Evolutionary conservation across 2,888 invertebrate genomes (phyloP).

Genomic region (Paralinhomoeus sp.): DNA sequence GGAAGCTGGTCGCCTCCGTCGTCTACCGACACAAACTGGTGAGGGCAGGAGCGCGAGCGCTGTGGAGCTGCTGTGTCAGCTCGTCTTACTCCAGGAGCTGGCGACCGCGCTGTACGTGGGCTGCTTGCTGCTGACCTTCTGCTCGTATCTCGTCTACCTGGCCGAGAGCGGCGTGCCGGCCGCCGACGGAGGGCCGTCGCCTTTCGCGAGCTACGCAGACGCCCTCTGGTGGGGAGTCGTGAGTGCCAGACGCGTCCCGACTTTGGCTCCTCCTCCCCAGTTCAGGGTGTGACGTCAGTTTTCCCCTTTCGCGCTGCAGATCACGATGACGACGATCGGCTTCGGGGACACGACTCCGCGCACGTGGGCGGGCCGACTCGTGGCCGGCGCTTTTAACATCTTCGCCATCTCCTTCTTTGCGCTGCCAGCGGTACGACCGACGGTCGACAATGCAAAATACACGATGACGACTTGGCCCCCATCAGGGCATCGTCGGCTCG

Average conservation of each 20-base stretch:
- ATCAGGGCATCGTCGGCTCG: slow-evolving; percentile 55
- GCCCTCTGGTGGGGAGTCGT: slow-evolving; percentile 59
- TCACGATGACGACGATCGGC: slow-evolving; percentile 63
- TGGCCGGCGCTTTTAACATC: slow-evolving; percentile 59
- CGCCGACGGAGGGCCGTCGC: slow-evolving; percentile 15
- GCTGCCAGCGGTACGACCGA: slow-evolving; percentile 60
- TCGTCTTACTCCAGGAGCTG: slow-evolving; percentile 26
- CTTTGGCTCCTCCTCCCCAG: too few species aligned
- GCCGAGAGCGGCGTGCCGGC: slow-evolving; percentile 31
- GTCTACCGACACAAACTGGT: slow-evolving; percentile 64
- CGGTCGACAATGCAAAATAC: too few species aligned
- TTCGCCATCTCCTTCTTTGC: slow-evolving; percentile 68
- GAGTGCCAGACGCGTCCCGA: too few species aligned
- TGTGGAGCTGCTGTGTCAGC: too few species aligned
- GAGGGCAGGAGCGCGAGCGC: too few species aligned
- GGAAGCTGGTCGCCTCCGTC: slow-evolving; percentile 56
- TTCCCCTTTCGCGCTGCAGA: too few species aligned
- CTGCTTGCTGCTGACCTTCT: slow-evolving; percentile 34
- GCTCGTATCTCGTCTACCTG: slow-evolving; percentile 34
- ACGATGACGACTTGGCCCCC: too few species aligned
- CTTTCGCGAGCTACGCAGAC: slow-evolving; percentile 44
- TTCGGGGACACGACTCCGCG: slow-evolving; percentile 65
- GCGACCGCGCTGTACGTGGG: slow-evolving; percentile 36
- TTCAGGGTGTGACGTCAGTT: too few species aligned
- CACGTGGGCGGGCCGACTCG: slow-evolving; percentile 63